Conservation (phyloP, 2,797 vertebrate species). For the Salmo trutta region DNA sequence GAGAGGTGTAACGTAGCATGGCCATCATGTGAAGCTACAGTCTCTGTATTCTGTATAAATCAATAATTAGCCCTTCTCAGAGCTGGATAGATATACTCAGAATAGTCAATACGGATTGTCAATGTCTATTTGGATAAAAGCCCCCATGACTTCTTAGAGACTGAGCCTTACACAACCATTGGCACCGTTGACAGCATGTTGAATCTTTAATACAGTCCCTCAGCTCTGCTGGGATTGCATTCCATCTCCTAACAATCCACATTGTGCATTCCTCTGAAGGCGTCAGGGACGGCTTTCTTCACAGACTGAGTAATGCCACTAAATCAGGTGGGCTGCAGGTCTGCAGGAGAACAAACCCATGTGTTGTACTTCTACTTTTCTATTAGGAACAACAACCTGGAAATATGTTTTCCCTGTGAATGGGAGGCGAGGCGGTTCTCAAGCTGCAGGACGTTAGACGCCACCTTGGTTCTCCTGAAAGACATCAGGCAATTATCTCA, state of each 20-base stretch:
- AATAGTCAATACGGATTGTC: slow-evolving; percentile 26
- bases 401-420: neutral
- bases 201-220: slow-evolving; percentile 19
- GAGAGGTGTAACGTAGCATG: neutral
- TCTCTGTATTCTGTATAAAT: slow-evolving; percentile 18
- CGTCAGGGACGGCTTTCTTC: neutral
- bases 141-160: slow-evolving; percentile 20
- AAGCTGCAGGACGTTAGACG: neutral
- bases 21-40: neutral
- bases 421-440: neutral
- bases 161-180: slow-evolving; percentile 17
- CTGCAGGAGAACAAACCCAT: neutral
- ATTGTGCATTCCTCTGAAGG: neutral
- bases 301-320: neutral
- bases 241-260: neutral
- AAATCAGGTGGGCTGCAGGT: neutral
- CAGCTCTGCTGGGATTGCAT: neutral
- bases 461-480: slow-evolving; percentile 2
- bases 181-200: too few species aligned
- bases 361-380: neutral
- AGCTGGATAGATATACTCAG: slow-evolving; percentile 26
- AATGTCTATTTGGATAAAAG: slow-evolving; percentile 35
- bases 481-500: slow-evolving; percentile 51
- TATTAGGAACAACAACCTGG: slow-evolving; percentile 3
- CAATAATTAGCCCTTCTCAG: slow-evolving; percentile 27